Evolutionary conservation across 2,888 invertebrate species (phyloP), one percentile per base, ranked within the genome.

Genomic region (Hermaeophaga mercurialis): DNA sequence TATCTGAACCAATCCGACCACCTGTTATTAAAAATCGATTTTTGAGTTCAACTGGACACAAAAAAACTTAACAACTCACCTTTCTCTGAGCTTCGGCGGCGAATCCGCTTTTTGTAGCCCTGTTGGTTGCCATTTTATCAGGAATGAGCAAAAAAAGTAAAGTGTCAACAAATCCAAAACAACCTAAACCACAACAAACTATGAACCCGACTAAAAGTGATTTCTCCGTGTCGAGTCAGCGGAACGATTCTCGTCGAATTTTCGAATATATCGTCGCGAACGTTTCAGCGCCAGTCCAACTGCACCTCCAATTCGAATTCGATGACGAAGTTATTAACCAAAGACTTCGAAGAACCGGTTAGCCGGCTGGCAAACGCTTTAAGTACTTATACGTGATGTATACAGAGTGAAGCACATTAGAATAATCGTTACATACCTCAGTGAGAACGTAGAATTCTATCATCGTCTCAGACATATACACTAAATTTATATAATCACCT

Each of bases 1-100:
- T n/a, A n/a, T n/a, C n/a, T n/a, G n/a, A n/a, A n/a, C n/a, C n/a
- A 31, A 31, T 11, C n/a, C 31, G 46, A 56, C 50, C 54, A 60
- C 55, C 57, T 56, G 62, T 55, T 48, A 49, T 12, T 12, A 26
- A 18, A 11, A 47, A 28, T 9, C n/a, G 5, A 33, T 11, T 31
- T 2, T 38, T 15, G 6, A 9, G n/a, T 26, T 2, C 15, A 36
- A 12, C 19, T 2, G 17, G 26, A 14, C n/a, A 45, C 19, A 22
- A 24, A 19, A 28, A 45, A 39, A 45, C 17, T 19, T 18, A 41
- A 34, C 17, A 36, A 49, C 57, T 60, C 80, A 96, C 96, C 88
- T 95, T 96, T 77, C 91, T 86, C 80, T 96, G 95, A 49, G 95
- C 94, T 79, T 96, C 96, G 56, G 95, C 94, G 70, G 95, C 96